These are phyloP conservation scores for Microctonus aethiopoides DNA, from an alignment of 2,888 invertebrate genomes.

Conservation along the genomic window DNA sequence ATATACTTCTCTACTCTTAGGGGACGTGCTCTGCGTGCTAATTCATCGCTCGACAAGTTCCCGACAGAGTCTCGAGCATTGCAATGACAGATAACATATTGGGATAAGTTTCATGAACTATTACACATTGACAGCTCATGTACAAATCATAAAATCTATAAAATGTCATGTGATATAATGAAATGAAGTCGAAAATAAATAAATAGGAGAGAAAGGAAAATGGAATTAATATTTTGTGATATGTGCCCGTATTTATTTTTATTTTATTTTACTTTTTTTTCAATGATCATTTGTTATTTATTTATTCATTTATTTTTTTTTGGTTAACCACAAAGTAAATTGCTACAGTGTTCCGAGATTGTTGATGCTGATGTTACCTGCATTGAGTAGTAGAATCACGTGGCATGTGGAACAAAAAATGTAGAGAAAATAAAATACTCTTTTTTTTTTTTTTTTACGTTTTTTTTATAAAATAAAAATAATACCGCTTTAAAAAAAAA, in stretches of 20 bases:
- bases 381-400: background rate
- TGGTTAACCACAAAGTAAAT: background rate
- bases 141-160: slow-evolving; percentile 18
- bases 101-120: slow-evolving; percentile 19
- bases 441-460: background rate
- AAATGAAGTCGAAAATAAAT: background rate
- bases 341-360: background rate
- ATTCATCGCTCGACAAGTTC: slow-evolving; percentile 40
- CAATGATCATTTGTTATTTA: background rate
- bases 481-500: too few species aligned
- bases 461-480: too few species aligned
- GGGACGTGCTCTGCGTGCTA: slow-evolving; percentile 53
- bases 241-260: background rate
- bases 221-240: background rate
- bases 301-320: too few species aligned
- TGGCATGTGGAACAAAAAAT: background rate
- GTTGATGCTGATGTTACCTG: background rate
- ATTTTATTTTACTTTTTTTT: background rate
- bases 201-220: background rate
- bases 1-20: slow-evolving; percentile 24
- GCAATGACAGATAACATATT: slow-evolving; percentile 17
- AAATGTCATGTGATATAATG: background rate
- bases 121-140: slow-evolving; percentile 2
- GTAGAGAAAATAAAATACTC: background rate
- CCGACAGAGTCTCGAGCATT: background rate